Percentiles rank a stretch among this genome's conserved stretches.
These are phyloP conservation scores for Parauchenoglanis ngamensis DNA, from an alignment of 2,797 vertebrate genomes.

Conservation along the genomic window DNA sequence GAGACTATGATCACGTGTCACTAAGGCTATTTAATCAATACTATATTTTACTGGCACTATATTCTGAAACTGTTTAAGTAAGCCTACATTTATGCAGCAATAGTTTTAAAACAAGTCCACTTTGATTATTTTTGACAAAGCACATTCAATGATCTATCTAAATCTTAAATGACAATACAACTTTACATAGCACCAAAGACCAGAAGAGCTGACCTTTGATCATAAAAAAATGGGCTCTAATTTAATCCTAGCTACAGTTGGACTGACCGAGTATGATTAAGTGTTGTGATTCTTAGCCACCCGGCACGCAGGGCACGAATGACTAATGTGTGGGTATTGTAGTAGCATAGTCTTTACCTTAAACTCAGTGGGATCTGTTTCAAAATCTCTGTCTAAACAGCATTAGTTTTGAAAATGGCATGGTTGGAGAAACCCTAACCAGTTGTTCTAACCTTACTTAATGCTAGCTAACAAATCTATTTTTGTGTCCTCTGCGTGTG, in stretches of 20 bases:
- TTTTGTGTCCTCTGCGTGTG: background rate
- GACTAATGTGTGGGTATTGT: constrained; percentile 5
- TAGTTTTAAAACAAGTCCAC: background rate
- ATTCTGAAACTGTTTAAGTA: background rate
- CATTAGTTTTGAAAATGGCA: background rate
- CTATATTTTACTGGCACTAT: background rate
- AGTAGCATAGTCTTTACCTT: background rate
- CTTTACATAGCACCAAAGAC: constrained; percentile 21
- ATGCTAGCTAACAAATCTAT: background rate
- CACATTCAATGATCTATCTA: background rate
- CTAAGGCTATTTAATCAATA: background rate
- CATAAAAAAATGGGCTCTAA: constrained; percentile 26
- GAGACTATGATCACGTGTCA: background rate
- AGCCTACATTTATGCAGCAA: background rate
- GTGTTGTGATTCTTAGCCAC: constrained; percentile 7
- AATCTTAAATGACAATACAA: background rate
- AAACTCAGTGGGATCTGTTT: background rate
- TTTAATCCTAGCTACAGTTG: constrained; percentile 23
- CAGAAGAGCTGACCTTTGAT: constrained; percentile 5
- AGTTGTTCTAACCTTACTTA: background rate
- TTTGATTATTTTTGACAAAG: background rate
- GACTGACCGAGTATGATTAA: constrained; percentile 21
- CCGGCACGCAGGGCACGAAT: background rate
- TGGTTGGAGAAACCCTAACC: background rate
- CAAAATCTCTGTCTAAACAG: constrained; percentile 10